These are phyloP conservation scores for Geotrypetes seraphini DNA, from an alignment of 2,797 vertebrate species.

Conservation along the genomic window DNA sequence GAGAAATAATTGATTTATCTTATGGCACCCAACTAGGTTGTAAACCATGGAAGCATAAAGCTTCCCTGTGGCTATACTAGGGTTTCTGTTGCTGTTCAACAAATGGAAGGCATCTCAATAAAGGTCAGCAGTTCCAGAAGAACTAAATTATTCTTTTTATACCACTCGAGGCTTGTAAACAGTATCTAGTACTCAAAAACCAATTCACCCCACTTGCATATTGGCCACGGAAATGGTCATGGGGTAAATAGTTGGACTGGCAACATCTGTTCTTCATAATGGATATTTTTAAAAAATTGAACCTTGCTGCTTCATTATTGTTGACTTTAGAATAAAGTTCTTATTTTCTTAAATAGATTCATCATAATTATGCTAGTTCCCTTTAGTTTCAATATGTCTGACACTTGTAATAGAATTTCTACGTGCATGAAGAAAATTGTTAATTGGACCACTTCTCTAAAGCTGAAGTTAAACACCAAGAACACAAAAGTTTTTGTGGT, in stretches of 20 bases:
- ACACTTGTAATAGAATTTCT: too few species aligned
- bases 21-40: slow-evolving; percentile 69
- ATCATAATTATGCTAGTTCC: too few species aligned
- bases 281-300: slow-evolving; percentile 9
- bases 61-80: slow-evolving; percentile 45
- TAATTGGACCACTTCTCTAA: too few species aligned
- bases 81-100: slow-evolving; percentile 43
- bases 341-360: too few species aligned
- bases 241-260: slow-evolving; percentile 63
- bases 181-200: slow-evolving; percentile 60
- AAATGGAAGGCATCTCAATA: slow-evolving; percentile 57
- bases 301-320: too few species aligned
- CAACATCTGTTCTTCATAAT: slow-evolving; percentile 66
- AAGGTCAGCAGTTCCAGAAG: slow-evolving; percentile 40
- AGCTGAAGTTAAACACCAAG: too few species aligned
- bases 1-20: slow-evolving; percentile 83
- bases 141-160: slow-evolving; percentile 62
- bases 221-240: slow-evolving; percentile 65
- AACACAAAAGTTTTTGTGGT: too few species aligned
- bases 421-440: too few species aligned
- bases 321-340: too few species aligned
- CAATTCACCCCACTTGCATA: slow-evolving; percentile 69
- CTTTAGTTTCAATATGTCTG: too few species aligned
- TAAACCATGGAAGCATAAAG: slow-evolving; percentile 69
- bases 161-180: slow-evolving; percentile 67